Evolutionary conservation across 2,888 invertebrate genomes (phyloP).

Genomic region (Leptinotarsa juncta): DNA sequence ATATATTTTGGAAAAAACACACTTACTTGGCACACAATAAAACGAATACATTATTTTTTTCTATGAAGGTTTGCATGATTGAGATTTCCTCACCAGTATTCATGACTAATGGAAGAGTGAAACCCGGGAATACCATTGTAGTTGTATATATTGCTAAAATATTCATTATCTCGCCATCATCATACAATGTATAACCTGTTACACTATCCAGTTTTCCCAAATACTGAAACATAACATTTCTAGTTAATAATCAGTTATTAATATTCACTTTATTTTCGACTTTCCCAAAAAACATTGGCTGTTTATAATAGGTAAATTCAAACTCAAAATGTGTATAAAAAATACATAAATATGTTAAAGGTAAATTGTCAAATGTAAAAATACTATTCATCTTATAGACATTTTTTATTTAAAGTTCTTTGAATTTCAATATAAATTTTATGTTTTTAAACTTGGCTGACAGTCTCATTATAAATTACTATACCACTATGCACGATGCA

Average conservation of each 20-base stretch:
- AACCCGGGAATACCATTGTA: conserved; percentile 81
- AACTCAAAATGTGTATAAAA: too few relatives aligned
- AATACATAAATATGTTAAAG: too few relatives aligned
- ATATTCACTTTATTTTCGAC: too few relatives aligned
- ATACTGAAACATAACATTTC: conserved; percentile 55
- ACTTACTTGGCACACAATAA: conserved; percentile 69
- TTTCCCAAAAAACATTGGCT: too few relatives aligned
- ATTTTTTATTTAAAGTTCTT: too few relatives aligned
- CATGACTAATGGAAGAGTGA: conserved; percentile 79
- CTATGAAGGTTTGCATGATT: conserved; percentile 71
- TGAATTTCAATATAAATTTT: too few relatives aligned
- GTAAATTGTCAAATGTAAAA: too few relatives aligned
- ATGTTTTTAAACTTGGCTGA: too few relatives aligned
- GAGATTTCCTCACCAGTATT: conserved; percentile 68
- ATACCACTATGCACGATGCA: too few relatives aligned
- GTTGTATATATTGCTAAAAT: conserved; percentile 62
- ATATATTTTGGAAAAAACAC: not conserved
- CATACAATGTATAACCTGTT: conserved; percentile 63
- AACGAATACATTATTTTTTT: conserved; percentile 74
- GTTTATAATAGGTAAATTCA: too few relatives aligned
- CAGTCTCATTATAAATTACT: too few relatives aligned
- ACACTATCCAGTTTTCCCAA: conserved; percentile 62
- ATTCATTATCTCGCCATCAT: conserved; percentile 59
- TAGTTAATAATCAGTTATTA: conserved; percentile 4
- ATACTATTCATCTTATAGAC: too few relatives aligned